Evolutionary conservation across 2,113 vertebrate genomes (phyloP), one percentile per base, ranked within the genome.

Genomic region (Odocoileus hemionus): DNA sequence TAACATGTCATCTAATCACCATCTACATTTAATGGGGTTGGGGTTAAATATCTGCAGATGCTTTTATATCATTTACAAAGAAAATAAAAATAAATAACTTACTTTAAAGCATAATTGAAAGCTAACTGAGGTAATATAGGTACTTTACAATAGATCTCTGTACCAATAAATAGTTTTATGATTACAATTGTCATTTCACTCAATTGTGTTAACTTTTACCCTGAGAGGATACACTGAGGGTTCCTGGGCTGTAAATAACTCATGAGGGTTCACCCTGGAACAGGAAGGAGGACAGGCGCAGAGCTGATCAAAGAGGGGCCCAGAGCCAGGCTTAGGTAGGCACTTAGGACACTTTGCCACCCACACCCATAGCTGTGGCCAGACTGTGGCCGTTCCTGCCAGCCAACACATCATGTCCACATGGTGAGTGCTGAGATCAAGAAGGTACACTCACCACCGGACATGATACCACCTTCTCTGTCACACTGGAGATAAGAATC

Each of bases 381-480:
- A 16, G 3, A 45, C 2, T 8, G 21, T 11, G 19, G 58, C 58
- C 13, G 3, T 17, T 3, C 25, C 2, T 5, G n/a, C 30, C 36
- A 12, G 14, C 2, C 55, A 60, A 57, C 54, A 23, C 39, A 28
- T 43, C 17, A 9, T 3, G 33, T 26, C 36, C 25, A 21, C n/a
- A 39, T 14, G 52, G 43, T 47, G 21, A 52, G 39, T 58, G 3
- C 86, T 57, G 21, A 91, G 47, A 64, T 30, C 16, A 28, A 33
- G 52, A 47, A 50, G 11, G 54, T 76, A 58, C 21, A 52, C 39
- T 36, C 12, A 45, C n/a, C 26, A 30, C 47, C 21, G 3, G 25
- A 43, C 45, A 61, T 55, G 2, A 15, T 25, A 43, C 60, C 36
- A 5, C 43, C 78, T 54, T 11, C n/a, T 74, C 39, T 79, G 5